Evolutionary conservation across 2,888 invertebrate species (phyloP).

Genomic region (Tortricodes alternella): DNA sequence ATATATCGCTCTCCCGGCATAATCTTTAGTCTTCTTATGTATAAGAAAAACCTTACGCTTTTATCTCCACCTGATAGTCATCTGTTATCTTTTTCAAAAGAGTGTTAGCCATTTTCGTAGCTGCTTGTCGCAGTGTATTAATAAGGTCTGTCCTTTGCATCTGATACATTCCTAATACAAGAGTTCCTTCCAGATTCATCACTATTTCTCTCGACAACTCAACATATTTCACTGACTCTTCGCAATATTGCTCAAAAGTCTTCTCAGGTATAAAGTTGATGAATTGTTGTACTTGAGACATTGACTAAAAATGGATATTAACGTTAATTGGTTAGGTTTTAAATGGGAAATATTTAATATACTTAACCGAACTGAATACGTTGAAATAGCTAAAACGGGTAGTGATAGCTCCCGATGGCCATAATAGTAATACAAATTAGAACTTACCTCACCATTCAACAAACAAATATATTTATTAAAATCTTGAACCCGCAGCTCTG

Average conservation of each 20-base stretch:
- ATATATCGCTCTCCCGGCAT: neutral
- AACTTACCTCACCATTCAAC: conserved; percentile 85
- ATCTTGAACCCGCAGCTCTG: conserved; percentile 87
- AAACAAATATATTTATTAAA: conserved; percentile 91
- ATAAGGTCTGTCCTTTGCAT: conserved; percentile 92
- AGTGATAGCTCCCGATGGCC: too few species aligned
- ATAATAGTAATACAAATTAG: neutral
- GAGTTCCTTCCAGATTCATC: conserved; percentile 83
- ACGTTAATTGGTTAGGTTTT: too few species aligned
- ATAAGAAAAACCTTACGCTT: conserved; percentile 79
- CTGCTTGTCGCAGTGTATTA: conserved; percentile 85
- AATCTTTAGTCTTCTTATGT: neutral
- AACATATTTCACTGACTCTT: conserved; percentile 84
- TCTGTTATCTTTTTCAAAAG: conserved; percentile 88
- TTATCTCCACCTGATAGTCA: conserved; percentile 91
- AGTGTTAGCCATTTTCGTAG: conserved; percentile 86
- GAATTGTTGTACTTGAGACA: conserved; percentile 85
- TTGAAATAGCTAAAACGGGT: too few species aligned
- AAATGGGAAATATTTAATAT: too few species aligned
- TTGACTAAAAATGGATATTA: conserved; percentile 67
- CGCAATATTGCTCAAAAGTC: conserved; percentile 85
- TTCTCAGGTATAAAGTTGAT: conserved; percentile 84
- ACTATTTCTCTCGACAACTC: conserved; percentile 85
- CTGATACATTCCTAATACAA: conserved; percentile 92
- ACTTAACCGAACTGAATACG: too few species aligned